Percentiles rank a stretch among this genome's conserved stretches.
These are phyloP conservation scores for Catharus fuscescens DNA, from an alignment of 2,113 vertebrate species.

Conservation along the genomic window DNA sequence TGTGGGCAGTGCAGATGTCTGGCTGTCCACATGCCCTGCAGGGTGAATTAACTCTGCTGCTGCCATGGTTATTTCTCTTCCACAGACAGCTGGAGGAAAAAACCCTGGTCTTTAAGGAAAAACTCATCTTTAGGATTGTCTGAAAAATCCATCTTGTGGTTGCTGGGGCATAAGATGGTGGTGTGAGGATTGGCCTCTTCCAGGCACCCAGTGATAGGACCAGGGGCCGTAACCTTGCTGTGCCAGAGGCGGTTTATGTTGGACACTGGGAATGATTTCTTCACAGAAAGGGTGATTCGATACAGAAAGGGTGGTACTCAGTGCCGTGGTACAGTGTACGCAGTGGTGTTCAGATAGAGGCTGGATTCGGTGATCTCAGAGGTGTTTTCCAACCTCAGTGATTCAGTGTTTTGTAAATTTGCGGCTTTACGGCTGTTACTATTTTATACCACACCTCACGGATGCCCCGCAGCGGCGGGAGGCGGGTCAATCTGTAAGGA, in stretches of 20 bases:
- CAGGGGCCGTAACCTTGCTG: neutral
- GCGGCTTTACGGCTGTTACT: neutral
- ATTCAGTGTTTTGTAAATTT: neutral
- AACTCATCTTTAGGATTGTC: accelerated
- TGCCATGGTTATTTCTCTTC: accelerated
- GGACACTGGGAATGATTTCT: neutral
- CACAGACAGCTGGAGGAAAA: too few species aligned
- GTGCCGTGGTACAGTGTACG: neutral
- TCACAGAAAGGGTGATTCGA: neutral
- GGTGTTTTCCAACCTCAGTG: neutral
- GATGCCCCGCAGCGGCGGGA: too few species aligned
- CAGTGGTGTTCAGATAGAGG: accelerated
- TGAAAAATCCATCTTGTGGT: accelerated
- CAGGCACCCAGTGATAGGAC: too few species aligned
- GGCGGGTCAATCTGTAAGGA: too few species aligned
- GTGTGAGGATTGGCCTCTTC: accelerated
- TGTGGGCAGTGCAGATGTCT: accelerated
- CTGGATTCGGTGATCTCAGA: neutral
- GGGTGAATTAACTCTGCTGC: neutral
- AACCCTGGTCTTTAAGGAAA: accelerated
- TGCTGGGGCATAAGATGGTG: neutral
- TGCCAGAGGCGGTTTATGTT: neutral
- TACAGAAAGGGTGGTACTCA: too few species aligned
- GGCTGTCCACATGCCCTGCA: neutral
- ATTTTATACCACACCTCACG: accelerated